Evolutionary conservation across 2,888 invertebrate genomes (phyloP).

Genomic region (Trachelus iudaicus): DNA sequence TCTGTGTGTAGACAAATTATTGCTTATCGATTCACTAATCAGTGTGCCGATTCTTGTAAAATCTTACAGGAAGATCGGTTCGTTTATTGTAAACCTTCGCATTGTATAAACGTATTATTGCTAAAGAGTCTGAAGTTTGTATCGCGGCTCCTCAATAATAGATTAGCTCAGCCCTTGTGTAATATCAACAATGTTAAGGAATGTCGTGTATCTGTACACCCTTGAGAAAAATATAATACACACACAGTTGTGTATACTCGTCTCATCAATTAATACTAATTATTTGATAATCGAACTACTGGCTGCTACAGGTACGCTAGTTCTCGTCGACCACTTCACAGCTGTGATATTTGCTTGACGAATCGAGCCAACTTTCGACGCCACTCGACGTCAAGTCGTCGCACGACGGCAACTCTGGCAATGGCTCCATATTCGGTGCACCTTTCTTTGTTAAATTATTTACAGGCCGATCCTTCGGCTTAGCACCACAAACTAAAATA

Average conservation of each 20-base stretch:
- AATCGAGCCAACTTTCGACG: slow-evolving; percentile 79
- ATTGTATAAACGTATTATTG: neutral
- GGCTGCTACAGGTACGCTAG: slow-evolving; percentile 45
- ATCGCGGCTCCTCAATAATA: neutral
- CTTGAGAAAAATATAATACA: neutral
- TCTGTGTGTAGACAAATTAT: neutral
- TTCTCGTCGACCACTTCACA: slow-evolving; percentile 79
- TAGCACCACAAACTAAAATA: slow-evolving; percentile 36
- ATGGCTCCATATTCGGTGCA: slow-evolving; percentile 72
- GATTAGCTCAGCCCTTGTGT: neutral
- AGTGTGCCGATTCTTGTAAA: neutral
- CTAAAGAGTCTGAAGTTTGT: neutral
- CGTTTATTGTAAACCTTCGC: neutral
- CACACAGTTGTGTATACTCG: neutral
- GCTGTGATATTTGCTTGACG: slow-evolving; percentile 81
- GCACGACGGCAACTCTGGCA: slow-evolving; percentile 74
- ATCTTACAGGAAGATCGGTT: neutral
- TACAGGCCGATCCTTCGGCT: slow-evolving; percentile 41
- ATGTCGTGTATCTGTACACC: neutral
- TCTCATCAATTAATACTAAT: neutral
- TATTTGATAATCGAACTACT: neutral
- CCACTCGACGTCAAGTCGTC: slow-evolving; percentile 75
- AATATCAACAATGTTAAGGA: neutral
- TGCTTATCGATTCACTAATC: neutral
- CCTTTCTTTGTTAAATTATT: slow-evolving; percentile 65